Evolutionary conservation across 1,140 invertebrate species (phyloP), one percentile per base, ranked within the genome.

Genomic region (Drosophila orena): DNA sequence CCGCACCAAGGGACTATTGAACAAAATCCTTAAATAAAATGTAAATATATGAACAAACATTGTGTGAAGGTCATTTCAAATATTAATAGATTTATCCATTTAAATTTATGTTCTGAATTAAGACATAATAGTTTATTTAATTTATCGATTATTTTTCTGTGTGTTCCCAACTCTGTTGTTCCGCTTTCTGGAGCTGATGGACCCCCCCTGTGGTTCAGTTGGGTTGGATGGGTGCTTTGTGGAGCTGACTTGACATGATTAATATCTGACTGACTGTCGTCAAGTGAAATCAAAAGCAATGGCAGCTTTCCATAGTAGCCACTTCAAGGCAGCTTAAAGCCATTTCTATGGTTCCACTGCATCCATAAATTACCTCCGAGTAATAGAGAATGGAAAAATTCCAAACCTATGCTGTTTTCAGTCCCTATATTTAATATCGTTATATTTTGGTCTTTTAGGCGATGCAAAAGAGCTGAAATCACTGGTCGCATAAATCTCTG

Each of bases 281-380:
- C 85, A 89, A 89, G 79, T 89, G 79, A 88, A 89, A 88, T 84
- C 84, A 89, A 89, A 89, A 90, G 85, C 76, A 75, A 73, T 56
- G 35, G 55, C 55, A 14, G 37, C 17, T 2, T 30, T 30, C 30
- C 15, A 8, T 34, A 50, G 44, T 15, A 54, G 14, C 46, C 14
- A 14, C 60, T 20, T 38, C 22, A 22, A 38, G 35, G 15, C 38
- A 53, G 56, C 57, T 60, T 71, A 44, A 77, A 77, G 37, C 17
- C 30, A 44, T 49, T 57, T 49, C 11, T 42, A 27, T n/a, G 22
- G 53, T 10, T 30, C 2, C 30, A 3, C 8, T 30, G 10, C 30
- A 30, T 30, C 30, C 8, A 30, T 10, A 30, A 30, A 30, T 30
- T 10, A 30, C 2, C 8, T 10, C 8, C 30, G 7, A 30, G 2